Evolutionary conservation across 2,113 vertebrate genomes (phyloP), one percentile per base, ranked within the genome.

Genomic region (Pica pica): DNA sequence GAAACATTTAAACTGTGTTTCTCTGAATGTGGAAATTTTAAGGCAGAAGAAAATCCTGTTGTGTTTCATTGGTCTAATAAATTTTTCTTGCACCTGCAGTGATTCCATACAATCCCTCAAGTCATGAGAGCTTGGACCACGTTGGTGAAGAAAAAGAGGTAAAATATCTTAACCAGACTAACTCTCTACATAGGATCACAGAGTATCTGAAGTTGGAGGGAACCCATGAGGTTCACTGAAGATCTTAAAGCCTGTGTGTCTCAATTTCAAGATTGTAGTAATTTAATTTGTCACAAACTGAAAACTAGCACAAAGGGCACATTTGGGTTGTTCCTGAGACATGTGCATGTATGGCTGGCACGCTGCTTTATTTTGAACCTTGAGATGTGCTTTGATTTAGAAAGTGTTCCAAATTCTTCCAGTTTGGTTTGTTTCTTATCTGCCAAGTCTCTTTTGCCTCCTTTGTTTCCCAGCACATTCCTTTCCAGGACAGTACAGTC

Each of bases 71-170:
- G 0, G 1, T 83, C 33, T 52, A 56, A 87, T 42, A 33, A 14
- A 12, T 68, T 71, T 70, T 79, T 94, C 49, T 96, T 97, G 69
- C 35, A 21, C 41, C 77, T 97, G 57, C 76, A 98, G 98, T 98
- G 87, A 98, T 99, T 95, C 98, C 98, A 2, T 99, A 99, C 97
- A 99, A 99, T 98, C 98, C 98, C 91, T 99, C 99, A 42, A 99
- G 98, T 94, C 98, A 98, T 77, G 99, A 99, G 97, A 99, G 98
- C 95, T 97, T 99, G 98, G 98, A 98, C 89, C 99, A 99, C 27
- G 98, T 99, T 73, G 99, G 99, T 94, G 99, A 99, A 95, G 99
- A 99, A 98, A 99, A 99, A 95, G 99, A 99, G 99, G 99, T 99
- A 97, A 98, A 95, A 13, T 83, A 27, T 21, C 6, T 56, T 92